A percentile compares a stretch with the other conserved stretches of the same genome.
Evolutionary conservation across 2,888 invertebrate genomes (phyloP).

Genomic region (Amphipoea oculea): DNA sequence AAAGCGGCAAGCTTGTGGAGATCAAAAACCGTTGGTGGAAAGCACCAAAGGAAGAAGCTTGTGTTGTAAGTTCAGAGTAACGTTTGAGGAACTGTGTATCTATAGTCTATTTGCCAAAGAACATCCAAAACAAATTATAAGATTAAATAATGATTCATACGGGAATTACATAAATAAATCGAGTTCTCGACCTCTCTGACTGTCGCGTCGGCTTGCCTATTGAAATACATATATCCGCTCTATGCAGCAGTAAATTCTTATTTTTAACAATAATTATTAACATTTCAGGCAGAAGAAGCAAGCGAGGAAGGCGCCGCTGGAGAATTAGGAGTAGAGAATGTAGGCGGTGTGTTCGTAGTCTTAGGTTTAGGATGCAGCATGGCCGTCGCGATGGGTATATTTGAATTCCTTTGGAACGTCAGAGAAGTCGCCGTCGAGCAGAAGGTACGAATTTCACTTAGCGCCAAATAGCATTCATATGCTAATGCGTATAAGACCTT

Average conservation of each 20-base stretch:
- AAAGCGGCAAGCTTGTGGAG: constrained; percentile 94
- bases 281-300: constrained; percentile 76
- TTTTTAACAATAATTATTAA: not conserved
- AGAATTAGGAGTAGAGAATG: constrained; percentile 95
- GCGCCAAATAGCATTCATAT: constrained; percentile 53
- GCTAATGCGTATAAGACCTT: constrained; percentile 38
- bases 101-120: not conserved
- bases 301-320: constrained; percentile 84
- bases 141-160: not conserved
- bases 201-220: too few relatives aligned
- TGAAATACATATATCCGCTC: not conserved
- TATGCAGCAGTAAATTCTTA: not conserved
- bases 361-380: constrained; percentile 93
- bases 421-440: constrained; percentile 94
- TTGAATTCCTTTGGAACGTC: constrained; percentile 97
- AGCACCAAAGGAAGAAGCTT: constrained; percentile 91
- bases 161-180: not conserved
- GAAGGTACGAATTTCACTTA: constrained; percentile 89
- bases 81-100: not conserved
- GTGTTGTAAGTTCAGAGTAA: constrained; percentile 84
- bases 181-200: too few relatives aligned
- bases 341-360: constrained; percentile 98
- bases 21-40: constrained; percentile 98
- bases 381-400: constrained; percentile 94
- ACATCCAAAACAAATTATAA: not conserved